Evolutionary conservation across 2,797 vertebrate genomes (phyloP), one percentile per base, ranked within the genome.

Genomic region (Psittacula derbiana): DNA sequence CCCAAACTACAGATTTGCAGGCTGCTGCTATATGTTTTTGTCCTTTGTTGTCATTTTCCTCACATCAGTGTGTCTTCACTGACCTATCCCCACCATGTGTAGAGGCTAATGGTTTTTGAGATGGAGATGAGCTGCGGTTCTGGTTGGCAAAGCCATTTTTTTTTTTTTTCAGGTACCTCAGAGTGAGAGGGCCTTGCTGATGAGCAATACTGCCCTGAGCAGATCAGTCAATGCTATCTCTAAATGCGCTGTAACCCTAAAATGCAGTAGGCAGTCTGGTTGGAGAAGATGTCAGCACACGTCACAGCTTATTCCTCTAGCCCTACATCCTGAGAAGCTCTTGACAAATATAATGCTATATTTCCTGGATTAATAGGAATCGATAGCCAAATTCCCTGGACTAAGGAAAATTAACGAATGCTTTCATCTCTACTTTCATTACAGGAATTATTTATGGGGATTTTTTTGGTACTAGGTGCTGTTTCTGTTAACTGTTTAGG

Each of bases 1-100:
- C 94, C 85, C 64, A 80, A 92, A 88, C 89, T 92, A 79, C 80
- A 96, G 90, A 84, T 92, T 94, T 87, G 67, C 30, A 46, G 94
- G 90, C 91, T 92, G 96, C 93, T 96, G 94, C 88, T 96, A 40
- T 76, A 55, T 88, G 87, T 69, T 96, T 95, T 84, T 95, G 87
- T 88, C 71, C 91, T 95, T 94, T 41, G 28, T 92, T 92, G 92
- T 67, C 11, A 19, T 92, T 96, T 97, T 96, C 86, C 82, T 78
- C 62, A 7, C 20, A 55, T 89, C 94, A 90, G 84, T 85, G 95
- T 90, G 81, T 88, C 93, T 95, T 96, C 91, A 81, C 84, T 84
- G 71, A 71, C 73, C 55, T 89, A 27, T 88, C 90, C 84, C 90
- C 72, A 49, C 60, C 79, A 18, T 16, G 60, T 94, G 88, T 92